These are phyloP conservation scores for Drosophila ohnishii DNA, from an alignment of 1,140 invertebrate species.

Conservation along the genomic window DNA sequence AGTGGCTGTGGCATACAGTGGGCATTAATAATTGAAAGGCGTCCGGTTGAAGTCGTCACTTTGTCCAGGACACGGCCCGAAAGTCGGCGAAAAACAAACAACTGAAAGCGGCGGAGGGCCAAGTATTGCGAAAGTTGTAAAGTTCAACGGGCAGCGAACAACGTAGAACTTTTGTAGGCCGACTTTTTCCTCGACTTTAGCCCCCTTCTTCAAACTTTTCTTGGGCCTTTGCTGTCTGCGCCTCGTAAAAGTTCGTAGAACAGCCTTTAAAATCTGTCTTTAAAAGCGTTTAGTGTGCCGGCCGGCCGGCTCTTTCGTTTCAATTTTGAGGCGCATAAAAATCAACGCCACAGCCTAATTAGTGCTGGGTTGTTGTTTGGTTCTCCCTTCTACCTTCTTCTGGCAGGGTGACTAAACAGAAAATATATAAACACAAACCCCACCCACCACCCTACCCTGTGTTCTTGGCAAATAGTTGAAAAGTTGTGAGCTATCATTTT, in stretches of 20 bases:
- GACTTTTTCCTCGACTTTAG: constrained; percentile 17
- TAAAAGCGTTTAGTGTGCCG: constrained; percentile 59
- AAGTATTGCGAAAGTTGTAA: constrained; percentile 70
- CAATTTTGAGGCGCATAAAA: constrained; percentile 73
- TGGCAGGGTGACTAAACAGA: constrained; percentile 34
- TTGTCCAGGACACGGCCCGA: constrained; percentile 46
- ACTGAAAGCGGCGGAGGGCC: constrained; percentile 36
- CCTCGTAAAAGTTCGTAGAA: constrained; percentile 38
- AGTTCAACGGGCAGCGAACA: constrained; percentile 58
- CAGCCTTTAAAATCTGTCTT: constrained; percentile 62
- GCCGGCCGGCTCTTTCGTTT: constrained; percentile 48
- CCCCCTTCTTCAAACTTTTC: background rate
- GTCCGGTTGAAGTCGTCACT: constrained; percentile 69
- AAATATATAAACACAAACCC: constrained; percentile 31
- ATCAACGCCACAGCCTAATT: constrained; percentile 71
- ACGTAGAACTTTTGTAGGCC: constrained; percentile 60
- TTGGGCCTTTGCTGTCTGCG: background rate
- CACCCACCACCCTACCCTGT: background rate
- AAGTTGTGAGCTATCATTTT: constrained; percentile 80
- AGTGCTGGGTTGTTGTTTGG: constrained; percentile 64
- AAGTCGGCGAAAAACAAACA: constrained; percentile 66
- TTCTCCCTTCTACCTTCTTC: background rate
- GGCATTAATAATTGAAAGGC: constrained; percentile 77
- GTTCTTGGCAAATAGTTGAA: constrained; percentile 63
- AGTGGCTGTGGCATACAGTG: constrained; percentile 25